Conservation (phyloP, 2,113 vertebrate species). For the Phasianus colchicus region DNA sequence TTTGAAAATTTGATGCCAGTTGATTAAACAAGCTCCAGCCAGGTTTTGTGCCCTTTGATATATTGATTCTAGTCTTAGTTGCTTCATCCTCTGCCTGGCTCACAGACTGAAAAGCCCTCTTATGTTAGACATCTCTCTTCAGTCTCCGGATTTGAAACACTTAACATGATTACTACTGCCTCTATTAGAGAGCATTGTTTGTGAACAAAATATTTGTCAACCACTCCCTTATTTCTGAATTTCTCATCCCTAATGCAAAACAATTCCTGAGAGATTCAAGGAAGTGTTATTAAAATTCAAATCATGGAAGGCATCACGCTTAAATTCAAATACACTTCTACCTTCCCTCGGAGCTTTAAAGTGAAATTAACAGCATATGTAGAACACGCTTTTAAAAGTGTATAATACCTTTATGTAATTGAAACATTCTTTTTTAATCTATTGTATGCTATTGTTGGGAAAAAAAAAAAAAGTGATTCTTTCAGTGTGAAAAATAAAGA, state of each 20-base stretch:
- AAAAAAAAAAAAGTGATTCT: not conserved
- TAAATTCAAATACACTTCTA: not conserved
- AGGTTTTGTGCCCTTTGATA: conserved; percentile 11
- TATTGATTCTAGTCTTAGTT: not conserved
- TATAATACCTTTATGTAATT: not conserved
- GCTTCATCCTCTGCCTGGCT: not conserved
- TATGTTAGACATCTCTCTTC: not conserved
- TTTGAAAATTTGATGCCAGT: conserved; percentile 1
- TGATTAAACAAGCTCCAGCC: not conserved
- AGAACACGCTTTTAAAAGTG: not conserved
- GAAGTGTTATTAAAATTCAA: not conserved
- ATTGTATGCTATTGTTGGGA: not conserved
- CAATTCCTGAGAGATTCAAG: not conserved
- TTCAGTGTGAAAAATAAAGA: not conserved
- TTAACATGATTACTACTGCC: conserved; percentile 36
- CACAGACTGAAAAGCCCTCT: not conserved
- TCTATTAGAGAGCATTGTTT: conserved; percentile 41
- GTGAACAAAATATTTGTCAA: conserved; percentile 37
- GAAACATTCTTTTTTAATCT: not conserved
- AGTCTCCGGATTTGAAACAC: conserved; percentile 51
- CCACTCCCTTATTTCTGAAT: conserved; percentile 27
- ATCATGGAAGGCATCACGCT: not conserved
- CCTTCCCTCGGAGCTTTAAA: not conserved
- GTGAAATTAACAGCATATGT: not conserved
- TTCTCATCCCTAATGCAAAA: conserved; percentile 9